phyloP scores from a whole-genome alignment of 1,140 invertebrate species.

The Uloborus diversus region DNA sequence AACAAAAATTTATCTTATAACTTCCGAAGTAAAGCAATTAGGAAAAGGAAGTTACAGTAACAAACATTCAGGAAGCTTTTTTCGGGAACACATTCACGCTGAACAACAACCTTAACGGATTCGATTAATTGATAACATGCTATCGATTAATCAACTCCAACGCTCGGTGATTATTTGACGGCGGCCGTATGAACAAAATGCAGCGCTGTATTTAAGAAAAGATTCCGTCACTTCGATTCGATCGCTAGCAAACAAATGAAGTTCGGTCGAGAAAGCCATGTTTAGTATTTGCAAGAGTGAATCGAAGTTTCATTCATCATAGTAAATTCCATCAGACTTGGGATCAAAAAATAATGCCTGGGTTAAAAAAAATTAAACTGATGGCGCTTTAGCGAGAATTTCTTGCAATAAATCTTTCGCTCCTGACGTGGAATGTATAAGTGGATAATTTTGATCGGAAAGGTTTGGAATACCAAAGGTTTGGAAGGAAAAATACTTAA shows the following conservation, averaged over 20 bases:
- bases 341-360: slow-evolving; percentile 41
- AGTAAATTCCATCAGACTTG: slow-evolving; percentile 28
- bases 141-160: too few species aligned
- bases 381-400: slow-evolving; percentile 44
- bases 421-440: slow-evolving; percentile 51
- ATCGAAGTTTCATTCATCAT: slow-evolving; percentile 50
- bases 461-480: slow-evolving; percentile 35
- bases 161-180: too few species aligned
- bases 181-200: not conserved
- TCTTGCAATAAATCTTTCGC: slow-evolving; percentile 51
- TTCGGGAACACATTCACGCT: too few species aligned
- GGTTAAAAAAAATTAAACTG: slow-evolving; percentile 48
- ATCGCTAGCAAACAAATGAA: slow-evolving; percentile 40
- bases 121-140: too few species aligned
- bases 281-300: slow-evolving; percentile 52
- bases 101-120: too few species aligned
- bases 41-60: too few species aligned
- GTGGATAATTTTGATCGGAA: slow-evolving; percentile 53
- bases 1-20: too few species aligned
- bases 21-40: too few species aligned
- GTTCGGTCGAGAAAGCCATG: slow-evolving; percentile 37
- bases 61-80: too few species aligned
- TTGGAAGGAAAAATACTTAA: slow-evolving; percentile 43
- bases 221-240: slow-evolving; percentile 11
- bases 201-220: not conserved